phyloP scores from a whole-genome alignment of 2,888 invertebrate species.

The Philereme vetulata region DNA sequence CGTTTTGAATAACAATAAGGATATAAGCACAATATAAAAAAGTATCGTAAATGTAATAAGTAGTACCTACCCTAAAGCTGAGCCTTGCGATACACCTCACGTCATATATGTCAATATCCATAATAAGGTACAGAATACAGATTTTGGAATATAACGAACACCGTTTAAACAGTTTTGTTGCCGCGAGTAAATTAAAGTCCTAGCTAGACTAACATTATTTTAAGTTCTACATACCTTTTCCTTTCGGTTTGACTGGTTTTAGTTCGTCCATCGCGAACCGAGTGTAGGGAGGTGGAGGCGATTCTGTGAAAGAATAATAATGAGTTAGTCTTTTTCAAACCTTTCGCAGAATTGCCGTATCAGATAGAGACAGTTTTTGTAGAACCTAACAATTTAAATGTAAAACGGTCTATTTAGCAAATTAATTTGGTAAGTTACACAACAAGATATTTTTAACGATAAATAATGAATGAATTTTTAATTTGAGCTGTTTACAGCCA shows the following conservation, averaged over 20 bases:
- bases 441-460: neutral
- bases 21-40: no score
- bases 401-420: no score
- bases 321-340: conserved; percentile 9
- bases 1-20: no score
- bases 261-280: conserved; percentile 89
- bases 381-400: no score
- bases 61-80: conserved; percentile 1
- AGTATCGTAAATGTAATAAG: neutral
- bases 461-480: neutral
- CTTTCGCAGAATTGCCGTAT: no score
- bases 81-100: conserved; percentile 12
- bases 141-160: no score
- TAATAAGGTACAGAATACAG: no score
- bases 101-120: neutral
- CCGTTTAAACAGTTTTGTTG: no score
- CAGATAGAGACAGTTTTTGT: no score
- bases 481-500: conserved; percentile 5
- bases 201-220: neutral
- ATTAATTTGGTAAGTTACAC: no score
- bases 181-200: no score
- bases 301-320: conserved; percentile 85
- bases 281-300: conserved; percentile 93
- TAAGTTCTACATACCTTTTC: conserved; percentile 76
- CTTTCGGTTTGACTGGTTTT: conserved; percentile 91